A percentile compares a stretch with the other conserved stretches of the same genome.
Conservation (phyloP, 1,140 invertebrate genomes). For the Pseudomyrmex pallidus region DNA sequence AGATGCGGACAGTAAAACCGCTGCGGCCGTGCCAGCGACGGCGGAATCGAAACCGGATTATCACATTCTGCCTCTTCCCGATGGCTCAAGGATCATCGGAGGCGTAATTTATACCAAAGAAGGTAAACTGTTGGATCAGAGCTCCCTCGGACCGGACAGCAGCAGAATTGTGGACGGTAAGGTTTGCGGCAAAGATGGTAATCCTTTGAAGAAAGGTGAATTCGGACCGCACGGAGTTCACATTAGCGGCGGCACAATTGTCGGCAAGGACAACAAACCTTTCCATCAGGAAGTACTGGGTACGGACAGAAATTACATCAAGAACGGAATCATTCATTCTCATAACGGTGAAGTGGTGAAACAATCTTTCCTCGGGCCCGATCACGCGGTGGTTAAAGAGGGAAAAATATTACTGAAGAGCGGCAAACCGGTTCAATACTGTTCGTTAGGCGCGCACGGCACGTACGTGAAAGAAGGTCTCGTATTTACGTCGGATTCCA, state of each 20-base stretch:
- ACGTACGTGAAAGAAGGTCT: constrained; percentile 82
- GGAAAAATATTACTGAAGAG: constrained; percentile 80
- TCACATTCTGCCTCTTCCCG: constrained; percentile 79
- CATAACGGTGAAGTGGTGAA: constrained; percentile 73
- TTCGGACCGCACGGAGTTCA: constrained; percentile 80
- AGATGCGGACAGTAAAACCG: constrained; percentile 38
- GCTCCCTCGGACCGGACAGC: constrained; percentile 75
- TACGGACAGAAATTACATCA: constrained; percentile 79
- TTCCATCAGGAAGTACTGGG: constrained; percentile 79
- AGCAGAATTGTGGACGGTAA: constrained; percentile 80
- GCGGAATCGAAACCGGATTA: constrained; percentile 74
- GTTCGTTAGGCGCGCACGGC: constrained; percentile 77
- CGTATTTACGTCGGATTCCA: constrained; percentile 76
- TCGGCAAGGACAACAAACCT: constrained; percentile 82
- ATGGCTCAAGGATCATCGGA: constrained; percentile 78
- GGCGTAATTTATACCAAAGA: constrained; percentile 80
- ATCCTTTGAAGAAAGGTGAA: constrained; percentile 79
- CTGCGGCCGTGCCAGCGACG: constrained; percentile 45
- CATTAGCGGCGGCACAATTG: constrained; percentile 78
- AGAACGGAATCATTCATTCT: constrained; percentile 78
- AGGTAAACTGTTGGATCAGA: constrained; percentile 80
- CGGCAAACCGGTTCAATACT: constrained; percentile 79
- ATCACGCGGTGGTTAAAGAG: constrained; percentile 77
- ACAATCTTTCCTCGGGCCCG: constrained; percentile 75
- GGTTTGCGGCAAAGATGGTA: constrained; percentile 78